Evolutionary conservation across 2,888 invertebrate genomes (phyloP), one percentile per base, ranked within the genome.

Genomic region (Cabera pusaria): DNA sequence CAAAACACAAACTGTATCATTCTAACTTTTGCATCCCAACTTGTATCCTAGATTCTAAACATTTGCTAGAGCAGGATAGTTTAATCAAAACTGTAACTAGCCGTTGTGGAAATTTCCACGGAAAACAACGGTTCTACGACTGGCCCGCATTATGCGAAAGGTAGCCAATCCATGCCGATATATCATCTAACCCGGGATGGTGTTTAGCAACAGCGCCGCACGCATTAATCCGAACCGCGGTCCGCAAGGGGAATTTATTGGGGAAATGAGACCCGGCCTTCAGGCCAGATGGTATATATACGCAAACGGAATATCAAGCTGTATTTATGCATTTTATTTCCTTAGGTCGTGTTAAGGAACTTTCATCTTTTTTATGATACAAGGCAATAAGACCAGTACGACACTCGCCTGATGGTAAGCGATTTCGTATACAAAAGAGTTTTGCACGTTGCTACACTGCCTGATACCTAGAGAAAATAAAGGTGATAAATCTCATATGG

Each of bases 161-260:
- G 49, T 45, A 42, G 36, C 42, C 35, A 41, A 26, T 32, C 27
- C 28, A 11, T 38, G 24, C 12, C 42, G 26, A 44, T 49, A 40
- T 43, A 45, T 43, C 49, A 49, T 45, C 35, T 32, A 42, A 49
- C 38, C 38, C 49, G 27, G 39, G 29, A 34, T 23, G 35, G 25
- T 29, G 35, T 41, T 47, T 45, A 51, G 48, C 45, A 29, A 45
- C 41, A 25, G 20, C 39, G 44, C 45, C 45, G 26, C 44, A 46
- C 41, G 41, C 48, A 52, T 55, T 55, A 57, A 49, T 48, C 46
- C 41, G 38, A 47, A 46, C 49, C 46, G 45, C 38, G 40, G 40
- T 39, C 43, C 33, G 32, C 43, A 25, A 31, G 32, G 41, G 43
- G 47, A 49, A 57, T 57, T 56, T 55, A 55, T 55, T 45, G 51